These are phyloP conservation scores for Yasuhikotakia modesta DNA, from an alignment of 2,797 vertebrate species.

Conservation along the genomic window DNA sequence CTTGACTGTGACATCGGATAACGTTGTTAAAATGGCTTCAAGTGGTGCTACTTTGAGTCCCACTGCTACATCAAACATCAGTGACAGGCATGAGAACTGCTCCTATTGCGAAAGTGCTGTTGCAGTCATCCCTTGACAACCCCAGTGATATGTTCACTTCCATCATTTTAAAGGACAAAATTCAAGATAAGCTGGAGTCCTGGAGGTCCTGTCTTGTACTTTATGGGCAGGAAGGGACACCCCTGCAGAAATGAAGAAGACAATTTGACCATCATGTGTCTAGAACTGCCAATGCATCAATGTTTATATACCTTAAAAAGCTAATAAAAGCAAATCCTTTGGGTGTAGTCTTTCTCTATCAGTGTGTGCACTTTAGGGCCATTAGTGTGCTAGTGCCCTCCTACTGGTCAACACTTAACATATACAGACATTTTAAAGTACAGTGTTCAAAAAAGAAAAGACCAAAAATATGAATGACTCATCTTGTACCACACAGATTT, in stretches of 20 bases:
- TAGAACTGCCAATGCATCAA: not conserved
- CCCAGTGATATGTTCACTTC: slow-evolving; percentile 57
- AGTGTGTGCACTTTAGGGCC: too few relatives aligned
- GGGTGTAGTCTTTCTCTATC: not conserved
- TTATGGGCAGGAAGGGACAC: not conserved
- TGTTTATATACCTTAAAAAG: not conserved
- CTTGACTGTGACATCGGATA: slow-evolving; percentile 53
- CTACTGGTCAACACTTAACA: too few relatives aligned
- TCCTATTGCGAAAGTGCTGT: slow-evolving; percentile 50
- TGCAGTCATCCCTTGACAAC: slow-evolving; percentile 65
- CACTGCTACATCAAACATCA: slow-evolving; percentile 66
- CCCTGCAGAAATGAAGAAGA: not conserved
- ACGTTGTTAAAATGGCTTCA: slow-evolving; percentile 75
- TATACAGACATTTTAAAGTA: too few relatives aligned
- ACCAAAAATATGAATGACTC: too few relatives aligned
- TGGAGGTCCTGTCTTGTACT: slow-evolving; percentile 13
- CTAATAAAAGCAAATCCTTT: not conserved
- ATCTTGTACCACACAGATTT: too few relatives aligned
- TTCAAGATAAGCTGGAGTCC: not conserved
- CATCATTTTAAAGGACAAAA: slow-evolving; percentile 40
- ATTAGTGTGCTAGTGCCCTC: too few relatives aligned
- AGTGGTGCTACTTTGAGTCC: slow-evolving; percentile 69
- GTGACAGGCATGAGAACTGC: slow-evolving; percentile 62
- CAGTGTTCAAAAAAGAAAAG: too few relatives aligned
- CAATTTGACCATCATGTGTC: slow-evolving; percentile 37